Conservation (phyloP, 2,113 vertebrate genomes). For the Cichladusa arquata region DNA sequence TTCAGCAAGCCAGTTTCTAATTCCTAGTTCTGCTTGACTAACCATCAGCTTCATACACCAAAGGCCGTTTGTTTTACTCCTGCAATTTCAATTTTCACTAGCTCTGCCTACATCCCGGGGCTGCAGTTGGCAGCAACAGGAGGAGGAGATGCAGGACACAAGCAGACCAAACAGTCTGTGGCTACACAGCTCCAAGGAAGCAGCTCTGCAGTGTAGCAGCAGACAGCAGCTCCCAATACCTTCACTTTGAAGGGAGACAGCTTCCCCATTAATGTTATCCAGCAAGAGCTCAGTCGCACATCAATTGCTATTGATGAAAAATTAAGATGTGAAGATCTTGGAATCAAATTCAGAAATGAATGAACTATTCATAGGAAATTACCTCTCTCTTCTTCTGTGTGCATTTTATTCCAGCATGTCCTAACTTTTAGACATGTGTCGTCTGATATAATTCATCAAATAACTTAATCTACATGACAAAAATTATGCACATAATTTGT, state of each 20-base stretch:
- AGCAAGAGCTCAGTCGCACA: not conserved
- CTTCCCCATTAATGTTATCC: not conserved
- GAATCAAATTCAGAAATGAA: not conserved
- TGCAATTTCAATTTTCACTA: not conserved
- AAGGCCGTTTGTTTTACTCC: not conserved
- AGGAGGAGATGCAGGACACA: not conserved
- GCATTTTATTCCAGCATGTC: not conserved
- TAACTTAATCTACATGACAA: constrained; percentile 17
- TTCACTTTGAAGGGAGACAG: not conserved
- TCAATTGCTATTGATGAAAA: not conserved
- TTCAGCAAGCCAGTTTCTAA: not conserved
- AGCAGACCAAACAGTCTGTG: not conserved
- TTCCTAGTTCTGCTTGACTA: not conserved
- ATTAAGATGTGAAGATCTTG: not conserved
- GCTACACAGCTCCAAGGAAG: not conserved
- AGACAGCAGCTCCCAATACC: not conserved
- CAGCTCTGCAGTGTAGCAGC: not conserved
- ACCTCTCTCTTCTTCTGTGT: not conserved
- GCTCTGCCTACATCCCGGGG: not conserved
- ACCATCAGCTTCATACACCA: not conserved
- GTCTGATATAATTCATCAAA: not conserved
- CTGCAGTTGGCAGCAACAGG: fast-evolving
- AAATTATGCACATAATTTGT: constrained; percentile 21
- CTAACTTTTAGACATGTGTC: not conserved
- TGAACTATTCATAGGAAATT: not conserved